phyloP scores from a whole-genome alignment of 2,113 vertebrate species.

The Cottus gobio region DNA sequence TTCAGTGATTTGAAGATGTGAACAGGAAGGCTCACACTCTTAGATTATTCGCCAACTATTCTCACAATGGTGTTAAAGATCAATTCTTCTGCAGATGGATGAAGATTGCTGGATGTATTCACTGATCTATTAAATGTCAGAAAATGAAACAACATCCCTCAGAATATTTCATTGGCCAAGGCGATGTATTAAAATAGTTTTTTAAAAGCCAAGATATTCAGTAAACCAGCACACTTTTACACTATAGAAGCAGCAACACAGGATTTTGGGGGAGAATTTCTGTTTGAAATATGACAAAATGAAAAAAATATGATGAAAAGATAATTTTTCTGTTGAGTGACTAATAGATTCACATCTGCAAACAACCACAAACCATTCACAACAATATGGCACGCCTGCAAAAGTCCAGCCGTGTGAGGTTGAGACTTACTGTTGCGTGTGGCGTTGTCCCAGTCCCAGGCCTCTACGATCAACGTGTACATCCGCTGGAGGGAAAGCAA shows the following conservation, averaged over 20 bases:
- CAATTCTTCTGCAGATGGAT: not conserved
- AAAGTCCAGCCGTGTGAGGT: not conserved
- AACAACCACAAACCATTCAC: not conserved
- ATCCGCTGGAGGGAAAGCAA: constrained; percentile 85
- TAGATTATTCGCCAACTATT: not conserved
- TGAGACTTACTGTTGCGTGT: constrained; percentile 90
- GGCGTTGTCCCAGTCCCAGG: constrained; percentile 96
- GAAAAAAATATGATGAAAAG: not conserved
- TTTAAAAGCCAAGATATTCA: not conserved
- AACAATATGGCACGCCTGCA: not conserved
- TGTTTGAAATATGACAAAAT: not conserved
- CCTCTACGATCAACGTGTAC: constrained; percentile 92
- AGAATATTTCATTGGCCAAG: not conserved
- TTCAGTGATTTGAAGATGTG: not conserved
- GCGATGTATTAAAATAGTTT: not conserved
- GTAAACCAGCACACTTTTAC: not conserved
- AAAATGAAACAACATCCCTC: not conserved
- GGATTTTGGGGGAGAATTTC: not conserved
- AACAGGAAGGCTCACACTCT: not conserved
- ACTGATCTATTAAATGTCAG: too few relatives aligned
- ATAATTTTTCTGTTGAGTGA: not conserved
- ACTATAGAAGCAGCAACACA: not conserved
- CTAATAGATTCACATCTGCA: not conserved
- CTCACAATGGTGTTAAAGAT: too few relatives aligned
- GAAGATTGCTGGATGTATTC: not conserved